These are phyloP conservation scores for Tupiocoris notatus DNA, from an alignment of 2,888 invertebrate genomes.

Conservation along the genomic window DNA sequence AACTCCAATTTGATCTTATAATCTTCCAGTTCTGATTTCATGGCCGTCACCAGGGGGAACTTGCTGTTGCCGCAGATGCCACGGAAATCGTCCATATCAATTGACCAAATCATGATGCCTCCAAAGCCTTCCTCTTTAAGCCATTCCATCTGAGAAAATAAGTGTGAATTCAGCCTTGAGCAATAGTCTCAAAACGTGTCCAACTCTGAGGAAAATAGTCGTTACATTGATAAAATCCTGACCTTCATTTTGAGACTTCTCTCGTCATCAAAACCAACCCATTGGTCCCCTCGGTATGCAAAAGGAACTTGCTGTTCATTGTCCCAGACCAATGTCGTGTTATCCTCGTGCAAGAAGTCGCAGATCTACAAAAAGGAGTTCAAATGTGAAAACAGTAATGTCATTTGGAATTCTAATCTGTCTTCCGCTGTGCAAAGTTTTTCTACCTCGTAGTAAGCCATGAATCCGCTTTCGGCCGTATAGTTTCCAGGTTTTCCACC, in stretches of 20 bases:
- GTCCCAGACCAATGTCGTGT: conserved; percentile 92
- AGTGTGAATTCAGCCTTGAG: background rate
- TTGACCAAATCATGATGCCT: conserved; percentile 95
- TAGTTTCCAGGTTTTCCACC: conserved; percentile 83
- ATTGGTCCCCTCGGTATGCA: conserved; percentile 84
- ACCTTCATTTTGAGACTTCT: conserved; percentile 89
- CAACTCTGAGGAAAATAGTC: too few species aligned
- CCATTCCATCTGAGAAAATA: conserved; percentile 77
- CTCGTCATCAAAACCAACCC: conserved; percentile 94
- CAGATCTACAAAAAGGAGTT: conserved; percentile 63
- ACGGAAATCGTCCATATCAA: conserved; percentile 93
- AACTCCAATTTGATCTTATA: conserved; percentile 80
- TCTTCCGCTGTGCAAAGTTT: background rate
- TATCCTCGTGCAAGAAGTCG: conserved; percentile 82
- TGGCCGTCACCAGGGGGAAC: conserved; percentile 82
- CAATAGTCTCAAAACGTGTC: too few species aligned
- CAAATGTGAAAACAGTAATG: background rate
- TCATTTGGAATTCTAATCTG: background rate
- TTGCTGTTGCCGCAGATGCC: conserved; percentile 88
- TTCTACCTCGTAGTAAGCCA: conserved; percentile 83
- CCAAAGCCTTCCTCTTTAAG: conserved; percentile 90
- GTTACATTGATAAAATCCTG: background rate
- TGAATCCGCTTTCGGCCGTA: conserved; percentile 90
- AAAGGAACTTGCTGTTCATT: conserved; percentile 95
- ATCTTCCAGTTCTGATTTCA: conserved; percentile 78